Evolutionary conservation across 2,113 vertebrate genomes (phyloP), one percentile per base, ranked within the genome.

Genomic region (Trichechus manatus): DNA sequence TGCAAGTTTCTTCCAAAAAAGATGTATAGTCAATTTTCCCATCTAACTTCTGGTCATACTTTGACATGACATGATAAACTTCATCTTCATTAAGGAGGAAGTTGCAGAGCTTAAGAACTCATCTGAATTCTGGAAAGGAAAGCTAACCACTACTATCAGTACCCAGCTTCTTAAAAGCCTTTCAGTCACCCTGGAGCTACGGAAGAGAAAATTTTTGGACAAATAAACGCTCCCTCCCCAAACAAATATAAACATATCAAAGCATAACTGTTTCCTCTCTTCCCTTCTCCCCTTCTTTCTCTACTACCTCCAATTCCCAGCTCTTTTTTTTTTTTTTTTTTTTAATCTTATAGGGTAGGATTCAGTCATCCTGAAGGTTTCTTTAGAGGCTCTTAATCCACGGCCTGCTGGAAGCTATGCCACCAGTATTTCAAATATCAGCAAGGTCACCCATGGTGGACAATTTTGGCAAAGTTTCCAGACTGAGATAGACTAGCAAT

Each of bases 141-240:
- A 95, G 27, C 39, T 90, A 95, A 29, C 84, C 95, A 9, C 89
- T 98, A 70, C 88, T 82, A 9, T 70, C 93, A 85, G 70, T 72
- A 97, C 87, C 92, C 33, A 96, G 44, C 92, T 97, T 63, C 81
- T 70, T 83, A 36, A 98, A 97, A 19, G 78, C 94, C 74, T 98
- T 97, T 59, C 64, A 89, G 83, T 96, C 89, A 82, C 80, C 90
- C 86, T 82, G 44, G 59, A 98, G 88, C 86, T 97, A 61, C 33
- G 94, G 87, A 77, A 70, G 79, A 96, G 92, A 80, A 95, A 79
- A 94, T 92, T 33, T 6, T 0, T 81, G 59, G 86, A 17, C 47
- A 91, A 91, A 74, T 56, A 91, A 91, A 74, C 47, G 53, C 59
- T 36, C 63, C 23, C 23, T 82, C 47, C 59, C 11, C 22, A 50